These are phyloP conservation scores for Ptychobarbus kaznakovi DNA, from an alignment of 2,797 vertebrate genomes.

Conservation along the genomic window DNA sequence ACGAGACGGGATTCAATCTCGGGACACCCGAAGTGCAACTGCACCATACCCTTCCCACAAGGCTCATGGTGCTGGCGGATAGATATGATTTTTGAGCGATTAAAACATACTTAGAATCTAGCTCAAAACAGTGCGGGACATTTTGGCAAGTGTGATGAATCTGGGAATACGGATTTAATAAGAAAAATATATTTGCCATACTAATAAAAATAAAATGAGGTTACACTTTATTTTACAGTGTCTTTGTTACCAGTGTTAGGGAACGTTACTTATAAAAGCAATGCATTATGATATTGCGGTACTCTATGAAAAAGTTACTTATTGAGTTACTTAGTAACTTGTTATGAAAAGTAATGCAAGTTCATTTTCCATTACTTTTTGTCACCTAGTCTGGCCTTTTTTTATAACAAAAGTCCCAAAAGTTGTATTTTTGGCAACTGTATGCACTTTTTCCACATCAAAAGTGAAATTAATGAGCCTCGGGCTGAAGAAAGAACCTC, in stretches of 20 bases:
- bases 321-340: no score
- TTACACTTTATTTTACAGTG: neutral
- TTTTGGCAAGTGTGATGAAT: conserved; percentile 15
- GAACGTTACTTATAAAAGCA: no score
- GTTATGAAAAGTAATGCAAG: no score
- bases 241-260: no score
- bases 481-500: no score
- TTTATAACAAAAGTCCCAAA: neutral
- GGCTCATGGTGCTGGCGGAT: neutral
- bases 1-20: no score
- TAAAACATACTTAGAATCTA: neutral
- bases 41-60: no score
- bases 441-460: neutral
- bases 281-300: no score
- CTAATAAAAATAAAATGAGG: neutral
- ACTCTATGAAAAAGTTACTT: no score
- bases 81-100: neutral
- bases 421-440: neutral
- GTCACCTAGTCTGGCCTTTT: neutral
- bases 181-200: neutral
- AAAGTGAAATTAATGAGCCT: neutral
- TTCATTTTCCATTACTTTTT: no score
- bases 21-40: no score
- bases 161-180: neutral
- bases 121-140: conserved; percentile 12